These are phyloP conservation scores for Hyla sarda DNA, from an alignment of 2,113 vertebrate genomes.

Conservation along the genomic window DNA sequence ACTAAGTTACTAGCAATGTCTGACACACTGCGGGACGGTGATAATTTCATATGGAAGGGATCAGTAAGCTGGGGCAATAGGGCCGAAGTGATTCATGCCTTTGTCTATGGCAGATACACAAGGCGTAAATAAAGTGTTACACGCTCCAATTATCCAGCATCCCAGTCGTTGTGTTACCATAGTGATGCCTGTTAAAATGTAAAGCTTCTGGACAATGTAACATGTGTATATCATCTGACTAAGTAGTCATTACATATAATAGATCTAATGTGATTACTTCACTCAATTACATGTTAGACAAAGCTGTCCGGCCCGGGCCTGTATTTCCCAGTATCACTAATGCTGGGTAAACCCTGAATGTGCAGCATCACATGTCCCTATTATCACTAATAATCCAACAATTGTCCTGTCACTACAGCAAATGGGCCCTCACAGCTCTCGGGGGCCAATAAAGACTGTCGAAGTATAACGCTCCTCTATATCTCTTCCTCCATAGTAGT, in stretches of 20 bases:
- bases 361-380: background rate
- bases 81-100: background rate
- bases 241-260: conserved; percentile 2
- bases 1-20: conserved; percentile 14
- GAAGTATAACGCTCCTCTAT: too few species aligned
- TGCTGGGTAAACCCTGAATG: background rate
- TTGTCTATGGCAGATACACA: background rate
- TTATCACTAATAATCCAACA: background rate
- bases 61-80: background rate
- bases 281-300: background rate
- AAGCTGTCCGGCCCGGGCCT: background rate
- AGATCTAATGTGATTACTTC: background rate
- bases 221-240: background rate
- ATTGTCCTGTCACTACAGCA: background rate
- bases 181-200: conserved; percentile 1
- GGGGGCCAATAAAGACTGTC: too few species aligned
- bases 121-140: background rate
- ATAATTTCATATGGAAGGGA: background rate
- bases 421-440: too few species aligned
- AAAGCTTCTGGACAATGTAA: conserved; percentile 27
- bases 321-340: background rate
- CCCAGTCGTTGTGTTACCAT: background rate
- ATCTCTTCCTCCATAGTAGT: too few species aligned
- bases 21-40: background rate
- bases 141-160: background rate